Percentiles rank a stretch among this genome's conserved stretches.
Conservation (phyloP, 2,797 vertebrate genomes). For the Adrianichthys oophorus region DNA sequence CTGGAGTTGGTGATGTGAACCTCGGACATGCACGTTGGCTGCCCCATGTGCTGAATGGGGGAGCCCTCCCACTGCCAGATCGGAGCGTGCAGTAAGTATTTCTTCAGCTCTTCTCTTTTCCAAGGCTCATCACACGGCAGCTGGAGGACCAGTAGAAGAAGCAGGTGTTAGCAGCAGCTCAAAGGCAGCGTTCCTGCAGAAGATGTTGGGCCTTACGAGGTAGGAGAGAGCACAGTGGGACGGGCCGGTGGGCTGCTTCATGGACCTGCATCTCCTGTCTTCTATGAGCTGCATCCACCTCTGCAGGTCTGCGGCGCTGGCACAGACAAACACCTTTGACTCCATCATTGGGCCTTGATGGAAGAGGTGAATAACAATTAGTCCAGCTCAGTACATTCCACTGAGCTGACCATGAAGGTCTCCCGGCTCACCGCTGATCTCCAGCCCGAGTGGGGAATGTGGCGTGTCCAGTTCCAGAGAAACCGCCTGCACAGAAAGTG, state of each 20-base stretch:
- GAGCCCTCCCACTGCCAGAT: constrained; percentile 83
- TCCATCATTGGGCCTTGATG: constrained; percentile 80
- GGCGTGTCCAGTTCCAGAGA: constrained; percentile 43
- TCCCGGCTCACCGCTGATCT: constrained; percentile 80
- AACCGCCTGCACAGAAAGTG: constrained; percentile 67
- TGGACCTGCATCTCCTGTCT: constrained; percentile 72
- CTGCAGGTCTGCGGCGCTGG: constrained; percentile 64
- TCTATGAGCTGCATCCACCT: constrained; percentile 77
- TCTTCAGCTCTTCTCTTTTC: constrained; percentile 82
- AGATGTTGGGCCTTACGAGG: constrained; percentile 61
- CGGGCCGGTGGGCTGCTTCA: constrained; percentile 62
- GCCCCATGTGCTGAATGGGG: constrained; percentile 84
- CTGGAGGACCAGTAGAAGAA: constrained; percentile 46
- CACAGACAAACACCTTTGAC: constrained; percentile 77
- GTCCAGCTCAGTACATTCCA: constrained; percentile 4
- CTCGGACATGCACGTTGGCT: constrained; percentile 69
- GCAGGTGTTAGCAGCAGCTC: not conserved
- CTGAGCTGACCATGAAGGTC: constrained; percentile 2
- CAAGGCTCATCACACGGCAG: constrained; percentile 83
- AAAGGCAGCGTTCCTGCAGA: not conserved
- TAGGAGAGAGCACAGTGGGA: constrained; percentile 75
- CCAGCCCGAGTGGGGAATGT: constrained; percentile 68
- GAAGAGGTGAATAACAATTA: constrained; percentile 4
- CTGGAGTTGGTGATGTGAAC: constrained; percentile 75
- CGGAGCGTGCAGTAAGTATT: constrained; percentile 69